Base-by-base conservation (phyloP, 1,140 invertebrate genomes). In the Drosophila equinoxialis region DNA sequence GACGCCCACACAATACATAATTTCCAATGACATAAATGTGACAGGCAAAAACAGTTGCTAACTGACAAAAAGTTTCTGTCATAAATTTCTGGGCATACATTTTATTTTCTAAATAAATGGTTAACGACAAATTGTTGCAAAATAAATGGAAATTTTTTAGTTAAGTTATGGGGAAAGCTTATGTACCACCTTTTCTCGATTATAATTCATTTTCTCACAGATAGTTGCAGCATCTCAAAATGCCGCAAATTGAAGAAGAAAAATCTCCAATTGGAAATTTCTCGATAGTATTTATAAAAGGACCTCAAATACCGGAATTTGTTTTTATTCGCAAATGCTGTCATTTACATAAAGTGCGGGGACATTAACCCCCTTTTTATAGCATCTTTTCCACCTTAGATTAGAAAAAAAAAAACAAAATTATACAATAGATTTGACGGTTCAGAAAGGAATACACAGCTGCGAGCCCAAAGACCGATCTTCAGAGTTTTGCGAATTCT, bases 1-100 rank as follows among this genome's bases (percentile, higher is more conserved):
- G 73, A 39, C 57, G 73, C 73, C 73, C 72, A 75, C 71, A n/a
- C 58, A n/a, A 30, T 4, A 20, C 17, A 48, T 48, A 61, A 62
- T 11, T 41, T 54, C 48, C 8, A 10, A 23, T 26, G 6, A 3
- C 17, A 11, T 35, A 30, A 35, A 17, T 64, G 8, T 23, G 8
- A 20, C 6, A 6, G 30, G 6, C 1, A 20, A 41, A 41, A 30
- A 7, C 11, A 51, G 35, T 37, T 37, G 17, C 14, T 17, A 10
- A 37, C 8, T 37, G 14, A 37, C 57, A 35, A 4, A 37, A 48
- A 48, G 14, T 17, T 20, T 17, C 7, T 17, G 14, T 48, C 45
- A 48, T 17, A 48, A 20, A 10, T 20, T 10, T 51, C 45, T 23
- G 13, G 7, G 7, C 7, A 3, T 11, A 17, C 17, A 23, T 23